Evolutionary conservation across 2,797 vertebrate species (phyloP).

Genomic region (Pangasius krempfi): DNA sequence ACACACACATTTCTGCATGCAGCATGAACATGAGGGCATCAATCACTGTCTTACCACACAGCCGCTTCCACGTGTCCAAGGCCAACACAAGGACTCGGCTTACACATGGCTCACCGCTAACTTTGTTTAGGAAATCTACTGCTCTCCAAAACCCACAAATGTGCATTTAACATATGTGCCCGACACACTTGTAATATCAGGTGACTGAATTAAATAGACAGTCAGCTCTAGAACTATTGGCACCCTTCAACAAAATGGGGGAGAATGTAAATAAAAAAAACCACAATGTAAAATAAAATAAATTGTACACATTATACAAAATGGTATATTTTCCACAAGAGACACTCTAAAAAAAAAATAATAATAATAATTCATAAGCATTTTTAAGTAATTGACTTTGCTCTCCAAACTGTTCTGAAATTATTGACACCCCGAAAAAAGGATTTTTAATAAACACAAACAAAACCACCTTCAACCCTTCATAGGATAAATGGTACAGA

Average conservation of each 20-base stretch:
- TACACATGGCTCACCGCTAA: slow-evolving; percentile 20
- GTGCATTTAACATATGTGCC: not conserved
- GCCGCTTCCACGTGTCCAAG: slow-evolving; percentile 31
- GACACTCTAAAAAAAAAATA: not conserved
- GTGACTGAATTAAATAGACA: not conserved
- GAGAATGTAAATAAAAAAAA: not conserved
- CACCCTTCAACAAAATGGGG: not conserved
- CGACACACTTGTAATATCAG: not conserved
- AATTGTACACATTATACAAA: not conserved
- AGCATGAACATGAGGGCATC: slow-evolving; percentile 39
- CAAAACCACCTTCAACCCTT: not conserved
- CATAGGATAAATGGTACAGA: too few relatives aligned
- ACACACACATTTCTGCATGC: not conserved
- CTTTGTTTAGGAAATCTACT: slow-evolving; percentile 21
- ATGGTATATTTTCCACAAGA: not conserved
- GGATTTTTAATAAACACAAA: not conserved
- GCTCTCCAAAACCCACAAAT: slow-evolving; percentile 1
- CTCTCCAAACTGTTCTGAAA: not conserved
- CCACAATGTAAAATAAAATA: not conserved
- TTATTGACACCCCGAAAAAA: too few relatives aligned
- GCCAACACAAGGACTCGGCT: slow-evolving; percentile 33
- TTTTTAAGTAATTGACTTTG: not conserved
- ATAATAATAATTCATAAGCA: not conserved
- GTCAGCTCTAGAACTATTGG: not conserved
- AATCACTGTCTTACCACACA: slow-evolving; percentile 44